A percentile compares a stretch with the other conserved stretches of the same genome.
Evolutionary conservation across 1,140 invertebrate genomes (phyloP).

Genomic region (Drosophila dunni): DNA sequence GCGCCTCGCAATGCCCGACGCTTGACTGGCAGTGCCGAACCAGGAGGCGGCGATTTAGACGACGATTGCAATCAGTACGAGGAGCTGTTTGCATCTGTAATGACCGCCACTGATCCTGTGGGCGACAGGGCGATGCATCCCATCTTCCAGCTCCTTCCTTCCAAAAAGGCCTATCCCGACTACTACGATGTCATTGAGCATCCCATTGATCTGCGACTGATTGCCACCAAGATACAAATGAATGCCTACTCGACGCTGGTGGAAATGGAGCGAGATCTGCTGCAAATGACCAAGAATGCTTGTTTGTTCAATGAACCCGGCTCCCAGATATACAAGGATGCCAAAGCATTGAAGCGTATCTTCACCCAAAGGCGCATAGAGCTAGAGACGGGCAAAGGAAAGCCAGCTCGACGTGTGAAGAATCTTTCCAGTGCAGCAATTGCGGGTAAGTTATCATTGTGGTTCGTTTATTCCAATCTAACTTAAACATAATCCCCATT

Average conservation of each 20-base stretch:
- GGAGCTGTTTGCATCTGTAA: conserved; percentile 93
- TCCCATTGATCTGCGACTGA: conserved; percentile 97
- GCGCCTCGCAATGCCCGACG: conserved; percentile 69
- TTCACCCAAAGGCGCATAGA: conserved; percentile 86
- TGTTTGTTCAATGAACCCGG: conserved; percentile 98
- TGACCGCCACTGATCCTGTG: conserved; percentile 91
- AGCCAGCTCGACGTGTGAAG: conserved; percentile 59
- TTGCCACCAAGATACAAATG: conserved; percentile 95
- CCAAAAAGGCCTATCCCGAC: conserved; percentile 96
- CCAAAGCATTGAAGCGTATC: conserved; percentile 94
- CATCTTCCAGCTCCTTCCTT: conserved; percentile 95
- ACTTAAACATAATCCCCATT: background rate
- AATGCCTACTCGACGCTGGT: conserved; percentile 90
- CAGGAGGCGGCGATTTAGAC: conserved; percentile 86
- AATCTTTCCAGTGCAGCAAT: conserved; percentile 72
- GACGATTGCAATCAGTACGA: conserved; percentile 91
- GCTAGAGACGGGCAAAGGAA: conserved; percentile 83
- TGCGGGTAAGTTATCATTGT: conserved; percentile 45
- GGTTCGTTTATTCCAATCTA: background rate
- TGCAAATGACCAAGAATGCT: conserved; percentile 97
- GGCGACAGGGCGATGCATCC: conserved; percentile 92
- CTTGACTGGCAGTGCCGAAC: conserved; percentile 84
- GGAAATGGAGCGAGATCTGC: conserved; percentile 96
- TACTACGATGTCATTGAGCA: conserved; percentile 98
- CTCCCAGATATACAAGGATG: conserved; percentile 98